Conservation (phyloP, 2,113 vertebrate species). For the Galbula dea region DNA sequence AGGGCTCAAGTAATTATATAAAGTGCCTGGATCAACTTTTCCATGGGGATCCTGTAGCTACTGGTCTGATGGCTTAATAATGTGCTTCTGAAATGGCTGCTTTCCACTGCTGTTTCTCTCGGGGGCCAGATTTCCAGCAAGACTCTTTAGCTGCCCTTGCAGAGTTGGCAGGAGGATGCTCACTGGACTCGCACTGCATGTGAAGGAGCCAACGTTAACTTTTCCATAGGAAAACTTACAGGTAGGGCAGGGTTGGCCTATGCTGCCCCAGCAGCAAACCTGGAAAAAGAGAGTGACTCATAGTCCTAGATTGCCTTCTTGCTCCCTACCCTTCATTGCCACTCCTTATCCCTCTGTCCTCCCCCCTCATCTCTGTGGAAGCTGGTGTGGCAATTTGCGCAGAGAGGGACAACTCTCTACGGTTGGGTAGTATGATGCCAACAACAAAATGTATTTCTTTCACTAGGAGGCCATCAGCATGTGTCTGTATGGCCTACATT, state of each 20-base stretch:
- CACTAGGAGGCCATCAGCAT: not conserved
- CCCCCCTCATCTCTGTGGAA: not conserved
- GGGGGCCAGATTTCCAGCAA: slow-evolving; percentile 51
- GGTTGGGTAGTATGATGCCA: not conserved
- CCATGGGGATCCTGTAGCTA: slow-evolving; percentile 38
- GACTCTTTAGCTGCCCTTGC: slow-evolving; percentile 54
- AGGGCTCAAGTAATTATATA: slow-evolving; percentile 41
- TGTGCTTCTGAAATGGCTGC: slow-evolving; percentile 42
- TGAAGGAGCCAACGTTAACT: slow-evolving; percentile 23
- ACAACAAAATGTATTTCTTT: not conserved
- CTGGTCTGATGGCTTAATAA: slow-evolving; percentile 58
- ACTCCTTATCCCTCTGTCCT: not conserved
- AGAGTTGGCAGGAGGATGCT: slow-evolving; percentile 33
- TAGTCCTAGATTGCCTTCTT: not conserved
- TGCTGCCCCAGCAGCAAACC: not conserved
- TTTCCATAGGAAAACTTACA: slow-evolving; percentile 43
- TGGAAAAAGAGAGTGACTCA: not conserved
- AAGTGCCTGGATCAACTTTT: slow-evolving; percentile 48
- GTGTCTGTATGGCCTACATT: not conserved
- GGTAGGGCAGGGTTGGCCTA: not conserved
- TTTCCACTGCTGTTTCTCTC: slow-evolving; percentile 56
- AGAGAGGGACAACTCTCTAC: not conserved
- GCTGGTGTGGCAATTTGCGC: accelerated
- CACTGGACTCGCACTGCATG: not conserved
- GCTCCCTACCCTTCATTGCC: not conserved